These are phyloP conservation scores for Drosophila rhopaloa DNA, from an alignment of 1,140 invertebrate genomes.

Conservation along the genomic window DNA sequence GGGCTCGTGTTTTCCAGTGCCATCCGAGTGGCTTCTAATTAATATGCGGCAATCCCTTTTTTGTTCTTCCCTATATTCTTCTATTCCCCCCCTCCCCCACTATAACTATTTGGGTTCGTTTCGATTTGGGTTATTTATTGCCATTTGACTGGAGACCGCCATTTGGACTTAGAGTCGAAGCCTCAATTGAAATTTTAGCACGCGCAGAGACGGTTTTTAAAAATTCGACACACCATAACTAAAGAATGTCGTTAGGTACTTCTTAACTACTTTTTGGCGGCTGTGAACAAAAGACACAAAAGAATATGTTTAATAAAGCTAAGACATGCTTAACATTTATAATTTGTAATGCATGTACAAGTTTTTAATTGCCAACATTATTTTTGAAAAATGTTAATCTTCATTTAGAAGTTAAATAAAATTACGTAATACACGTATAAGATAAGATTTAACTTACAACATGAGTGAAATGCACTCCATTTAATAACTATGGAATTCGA, in stretches of 20 bases:
- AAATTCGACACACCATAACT: neutral
- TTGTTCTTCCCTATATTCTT: slow-evolving; percentile 23
- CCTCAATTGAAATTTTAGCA: slow-evolving; percentile 39
- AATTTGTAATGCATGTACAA: neutral
- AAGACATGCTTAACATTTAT: slow-evolving; percentile 3
- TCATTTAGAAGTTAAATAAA: too few species aligned
- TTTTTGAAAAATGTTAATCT: too few species aligned
- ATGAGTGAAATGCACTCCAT: too few species aligned
- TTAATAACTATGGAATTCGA: too few species aligned
- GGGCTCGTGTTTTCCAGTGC: slow-evolving; percentile 14
- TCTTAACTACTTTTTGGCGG: slow-evolving; percentile 20
- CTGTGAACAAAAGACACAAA: neutral
- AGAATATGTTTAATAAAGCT: slow-evolving; percentile 11
- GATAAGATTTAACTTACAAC: too few species aligned
- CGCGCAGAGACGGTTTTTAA: slow-evolving; percentile 2
- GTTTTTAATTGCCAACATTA: neutral
- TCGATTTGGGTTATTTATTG: slow-evolving; percentile 31
- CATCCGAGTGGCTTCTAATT: slow-evolving; percentile 57
- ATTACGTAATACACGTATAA: too few species aligned
- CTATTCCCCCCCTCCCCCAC: neutral
- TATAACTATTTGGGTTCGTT: slow-evolving; percentile 51
- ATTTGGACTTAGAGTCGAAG: slow-evolving; percentile 1
- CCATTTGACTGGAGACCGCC: slow-evolving; percentile 4
- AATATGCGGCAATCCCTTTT: slow-evolving; percentile 78
- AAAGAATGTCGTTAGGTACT: slow-evolving; percentile 17